Conservation (phyloP, 1,140 invertebrate species). For the Hesperophylax magnus region DNA sequence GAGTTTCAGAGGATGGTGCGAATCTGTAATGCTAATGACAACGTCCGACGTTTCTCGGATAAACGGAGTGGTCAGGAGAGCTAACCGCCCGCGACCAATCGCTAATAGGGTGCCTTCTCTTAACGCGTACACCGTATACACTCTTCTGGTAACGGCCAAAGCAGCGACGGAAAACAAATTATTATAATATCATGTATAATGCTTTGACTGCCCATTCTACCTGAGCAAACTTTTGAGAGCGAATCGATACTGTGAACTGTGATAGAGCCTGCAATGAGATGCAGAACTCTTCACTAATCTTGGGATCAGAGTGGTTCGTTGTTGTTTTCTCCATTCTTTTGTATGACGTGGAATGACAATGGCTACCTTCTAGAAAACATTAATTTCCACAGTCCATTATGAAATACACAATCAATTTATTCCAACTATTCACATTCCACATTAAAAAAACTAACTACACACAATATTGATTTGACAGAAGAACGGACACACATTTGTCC, state of each 20-base stretch:
- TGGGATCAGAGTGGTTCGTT: no score
- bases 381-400: no score
- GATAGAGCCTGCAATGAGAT: no score
- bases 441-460: no score
- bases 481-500: no score
- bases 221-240: neutral
- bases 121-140: constrained; percentile 42
- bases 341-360: no score
- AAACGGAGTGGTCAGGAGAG: constrained; percentile 36
- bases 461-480: no score
- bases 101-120: constrained; percentile 51
- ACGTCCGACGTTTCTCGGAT: constrained; percentile 41
- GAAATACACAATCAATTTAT: no score
- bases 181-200: constrained; percentile 4
- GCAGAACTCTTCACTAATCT: no score
- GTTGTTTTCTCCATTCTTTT: no score
- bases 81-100: constrained; percentile 53
- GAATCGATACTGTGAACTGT: neutral
- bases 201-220: neutral
- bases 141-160: neutral
- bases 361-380: no score
- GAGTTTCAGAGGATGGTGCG: constrained; percentile 42
- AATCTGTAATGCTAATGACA: constrained; percentile 55
- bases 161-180: neutral
- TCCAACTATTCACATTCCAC: no score